phyloP scores from a whole-genome alignment of 1,140 invertebrate species.

The Drosophila eugracilis region DNA sequence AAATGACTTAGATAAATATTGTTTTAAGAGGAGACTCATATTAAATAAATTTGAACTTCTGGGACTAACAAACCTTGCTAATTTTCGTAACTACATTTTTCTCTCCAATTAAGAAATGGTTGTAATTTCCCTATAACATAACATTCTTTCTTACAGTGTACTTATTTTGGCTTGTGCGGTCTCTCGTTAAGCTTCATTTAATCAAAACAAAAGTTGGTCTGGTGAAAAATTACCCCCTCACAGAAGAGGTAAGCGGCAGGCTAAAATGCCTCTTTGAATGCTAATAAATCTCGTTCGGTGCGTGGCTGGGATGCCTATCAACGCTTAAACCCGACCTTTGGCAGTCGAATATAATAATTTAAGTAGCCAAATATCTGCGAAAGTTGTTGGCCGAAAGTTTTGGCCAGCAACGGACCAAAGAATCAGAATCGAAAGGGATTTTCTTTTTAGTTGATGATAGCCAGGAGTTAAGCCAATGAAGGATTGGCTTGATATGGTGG shows the following conservation, averaged over 20 bases:
- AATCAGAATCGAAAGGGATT: conserved; percentile 43
- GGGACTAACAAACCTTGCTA: no score
- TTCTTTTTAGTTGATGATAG: conserved; percentile 48
- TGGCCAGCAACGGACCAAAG: neutral
- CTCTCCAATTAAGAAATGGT: no score
- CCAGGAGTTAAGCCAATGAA: conserved; percentile 59
- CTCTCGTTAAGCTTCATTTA: conserved; percentile 82
- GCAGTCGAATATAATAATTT: conserved; percentile 61
- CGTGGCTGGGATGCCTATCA: conserved; percentile 36
- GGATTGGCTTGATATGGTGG: conserved; percentile 49
- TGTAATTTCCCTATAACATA: neutral
- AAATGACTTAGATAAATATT: no score
- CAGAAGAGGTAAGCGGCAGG: conserved; percentile 51
- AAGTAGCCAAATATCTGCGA: conserved; percentile 43
- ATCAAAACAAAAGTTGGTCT: conserved; percentile 81
- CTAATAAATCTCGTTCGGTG: conserved; percentile 80
- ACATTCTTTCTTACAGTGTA: conserved; percentile 14
- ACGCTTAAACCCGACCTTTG: conserved; percentile 65
- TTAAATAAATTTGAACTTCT: no score
- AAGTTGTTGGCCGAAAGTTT: conserved; percentile 41
- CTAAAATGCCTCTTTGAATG: conserved; percentile 80
- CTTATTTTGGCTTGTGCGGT: conserved; percentile 37
- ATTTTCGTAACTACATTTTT: no score
- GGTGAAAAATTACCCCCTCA: conserved; percentile 75
- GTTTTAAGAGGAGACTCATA: no score